Conservation (phyloP, 2,113 vertebrate species). For the Orthonyx spaldingii region DNA sequence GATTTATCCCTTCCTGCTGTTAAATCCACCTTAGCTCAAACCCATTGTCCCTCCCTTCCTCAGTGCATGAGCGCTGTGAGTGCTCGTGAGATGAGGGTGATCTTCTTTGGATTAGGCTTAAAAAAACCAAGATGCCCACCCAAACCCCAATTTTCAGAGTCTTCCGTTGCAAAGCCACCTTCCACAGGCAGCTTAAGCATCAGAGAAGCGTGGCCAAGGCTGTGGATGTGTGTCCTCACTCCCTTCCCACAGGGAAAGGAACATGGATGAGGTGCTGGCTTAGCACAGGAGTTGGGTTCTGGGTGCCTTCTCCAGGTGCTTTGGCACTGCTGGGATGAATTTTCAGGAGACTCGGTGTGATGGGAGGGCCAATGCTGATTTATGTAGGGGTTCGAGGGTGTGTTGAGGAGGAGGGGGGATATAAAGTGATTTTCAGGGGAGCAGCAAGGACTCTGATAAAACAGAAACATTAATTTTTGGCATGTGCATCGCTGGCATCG, state of each 20-base stretch:
- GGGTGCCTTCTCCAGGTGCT: neutral
- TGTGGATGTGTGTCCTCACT: neutral
- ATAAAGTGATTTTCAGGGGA: neutral
- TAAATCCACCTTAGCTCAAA: neutral
- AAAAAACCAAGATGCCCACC: neutral
- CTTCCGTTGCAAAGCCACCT: neutral
- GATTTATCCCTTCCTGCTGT: neutral
- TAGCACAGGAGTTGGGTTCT: neutral
- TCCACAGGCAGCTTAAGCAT: neutral
- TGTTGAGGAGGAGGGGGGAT: neutral
- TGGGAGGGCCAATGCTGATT: neutral
- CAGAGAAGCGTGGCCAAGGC: neutral
- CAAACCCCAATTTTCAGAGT: neutral
- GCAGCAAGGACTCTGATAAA: neutral
- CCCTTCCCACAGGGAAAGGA: neutral
- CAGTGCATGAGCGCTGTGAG: neutral
- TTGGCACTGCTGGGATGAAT: neutral
- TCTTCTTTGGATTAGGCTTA: neutral
- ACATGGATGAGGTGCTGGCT: neutral
- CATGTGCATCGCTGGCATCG: accelerated
- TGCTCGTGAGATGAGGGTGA: neutral
- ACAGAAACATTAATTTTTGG: neutral
- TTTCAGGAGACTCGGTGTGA: neutral
- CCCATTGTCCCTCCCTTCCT: neutral
- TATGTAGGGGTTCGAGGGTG: neutral